Conservation (phyloP, 2,113 vertebrate species). For the Burhinus bistriatus region DNA sequence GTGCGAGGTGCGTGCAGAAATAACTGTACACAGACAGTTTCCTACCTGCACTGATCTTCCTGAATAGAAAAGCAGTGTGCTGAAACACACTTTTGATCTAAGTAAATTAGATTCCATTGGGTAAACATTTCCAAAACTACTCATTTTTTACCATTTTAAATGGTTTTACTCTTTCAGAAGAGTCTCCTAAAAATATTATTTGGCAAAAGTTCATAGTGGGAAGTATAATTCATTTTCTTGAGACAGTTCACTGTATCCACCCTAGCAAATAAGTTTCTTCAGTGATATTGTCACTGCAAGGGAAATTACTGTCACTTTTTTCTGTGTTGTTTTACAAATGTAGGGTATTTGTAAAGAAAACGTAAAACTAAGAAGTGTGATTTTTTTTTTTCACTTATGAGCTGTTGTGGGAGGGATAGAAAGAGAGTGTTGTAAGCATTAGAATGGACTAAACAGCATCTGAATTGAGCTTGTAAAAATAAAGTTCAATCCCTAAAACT, state of each 20-base stretch:
- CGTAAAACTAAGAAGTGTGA: neutral
- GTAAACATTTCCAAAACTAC: neutral
- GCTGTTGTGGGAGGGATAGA: neutral
- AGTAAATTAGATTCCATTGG: neutral
- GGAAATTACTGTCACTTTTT: neutral
- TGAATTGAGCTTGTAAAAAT: neutral
- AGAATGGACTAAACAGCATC: neutral
- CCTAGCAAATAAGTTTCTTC: neutral
- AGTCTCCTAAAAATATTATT: neutral
- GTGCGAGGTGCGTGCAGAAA: neutral
- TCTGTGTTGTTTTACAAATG: neutral
- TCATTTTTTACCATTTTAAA: neutral
- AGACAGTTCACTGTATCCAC: neutral
- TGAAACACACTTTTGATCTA: neutral
- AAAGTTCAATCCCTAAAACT: neutral
- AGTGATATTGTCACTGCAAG: neutral
- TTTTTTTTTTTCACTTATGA: neutral
- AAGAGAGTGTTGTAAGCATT: neutral
- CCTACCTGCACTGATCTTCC: neutral
- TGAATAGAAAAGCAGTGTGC: neutral
- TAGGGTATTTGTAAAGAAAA: neutral
- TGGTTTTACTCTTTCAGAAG: neutral
- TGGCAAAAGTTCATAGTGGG: neutral
- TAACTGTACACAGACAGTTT: neutral
- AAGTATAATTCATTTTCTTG: neutral